phyloP scores from a whole-genome alignment of 2,888 invertebrate species.

The Ecdyonurus torrentis region DNA sequence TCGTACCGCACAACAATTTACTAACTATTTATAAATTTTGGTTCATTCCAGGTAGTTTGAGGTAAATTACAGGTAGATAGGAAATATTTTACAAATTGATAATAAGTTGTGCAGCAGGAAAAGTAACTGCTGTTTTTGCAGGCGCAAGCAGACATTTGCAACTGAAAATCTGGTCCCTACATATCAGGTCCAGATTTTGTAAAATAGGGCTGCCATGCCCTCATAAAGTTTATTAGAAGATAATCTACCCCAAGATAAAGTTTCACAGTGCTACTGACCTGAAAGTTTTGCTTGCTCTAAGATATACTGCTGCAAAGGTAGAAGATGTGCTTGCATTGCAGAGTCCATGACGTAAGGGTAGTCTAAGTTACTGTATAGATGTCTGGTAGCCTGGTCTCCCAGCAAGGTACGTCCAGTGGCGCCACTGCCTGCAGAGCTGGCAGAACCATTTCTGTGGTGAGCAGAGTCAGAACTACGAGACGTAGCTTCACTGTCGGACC shows the following conservation, averaged over 20 bases:
- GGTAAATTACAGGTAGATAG: too few relatives aligned
- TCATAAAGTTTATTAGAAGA: too few relatives aligned
- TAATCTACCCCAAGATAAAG: too few relatives aligned
- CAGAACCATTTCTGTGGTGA: not conserved
- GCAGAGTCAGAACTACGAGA: not conserved
- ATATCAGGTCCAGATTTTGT: too few relatives aligned
- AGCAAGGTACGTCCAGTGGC: not conserved
- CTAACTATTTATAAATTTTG: too few relatives aligned
- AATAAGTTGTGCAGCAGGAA: too few relatives aligned
- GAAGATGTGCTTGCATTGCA: slow-evolving; percentile 39
- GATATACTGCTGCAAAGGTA: slow-evolving; percentile 75
- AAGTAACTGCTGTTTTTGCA: too few relatives aligned
- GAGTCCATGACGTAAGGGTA: slow-evolving; percentile 24
- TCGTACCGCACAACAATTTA: too few relatives aligned
- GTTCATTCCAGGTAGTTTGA: too few relatives aligned
- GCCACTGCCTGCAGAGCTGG: not conserved
- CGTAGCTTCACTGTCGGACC: not conserved
- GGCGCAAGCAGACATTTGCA: too few relatives aligned
- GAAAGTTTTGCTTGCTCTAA: slow-evolving; percentile 68
- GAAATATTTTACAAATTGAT: too few relatives aligned
- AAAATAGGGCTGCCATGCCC: not conserved
- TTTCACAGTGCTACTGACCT: slow-evolving; percentile 31
- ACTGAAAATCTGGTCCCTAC: too few relatives aligned
- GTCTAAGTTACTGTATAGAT: slow-evolving; percentile 22
- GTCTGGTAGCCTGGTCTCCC: slow-evolving; percentile 11